phyloP scores from a whole-genome alignment of 2,113 vertebrate genomes.

The Enhydra lutris region DNA sequence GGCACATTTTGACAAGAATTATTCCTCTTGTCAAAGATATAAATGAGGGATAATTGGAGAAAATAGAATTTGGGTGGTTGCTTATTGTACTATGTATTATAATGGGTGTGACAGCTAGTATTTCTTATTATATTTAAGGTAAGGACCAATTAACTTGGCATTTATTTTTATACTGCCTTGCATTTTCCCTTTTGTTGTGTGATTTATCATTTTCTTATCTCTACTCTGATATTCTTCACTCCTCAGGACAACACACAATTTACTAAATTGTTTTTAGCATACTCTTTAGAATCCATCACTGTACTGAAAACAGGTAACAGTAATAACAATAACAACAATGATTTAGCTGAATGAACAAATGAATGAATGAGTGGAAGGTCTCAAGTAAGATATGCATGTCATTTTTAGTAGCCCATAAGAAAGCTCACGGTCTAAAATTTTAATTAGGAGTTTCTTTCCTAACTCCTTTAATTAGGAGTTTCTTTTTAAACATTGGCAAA shows the following conservation, averaged over 20 bases:
- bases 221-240: not conserved
- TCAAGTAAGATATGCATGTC: not conserved
- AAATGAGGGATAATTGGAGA: conserved; percentile 8
- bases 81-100: not conserved
- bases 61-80: not conserved
- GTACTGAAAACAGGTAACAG: not conserved
- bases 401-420: not conserved
- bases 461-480: too few relatives aligned
- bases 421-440: not conserved
- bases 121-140: not conserved
- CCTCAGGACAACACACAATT: not conserved
- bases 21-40: not conserved
- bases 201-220: not conserved
- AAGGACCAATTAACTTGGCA: not conserved
- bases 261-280: not conserved
- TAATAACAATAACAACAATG: not conserved
- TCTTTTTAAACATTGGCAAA: not conserved
- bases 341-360: not conserved
- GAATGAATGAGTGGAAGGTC: not conserved
- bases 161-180: not conserved
- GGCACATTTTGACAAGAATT: not conserved
- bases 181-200: not conserved
- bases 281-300: not conserved
- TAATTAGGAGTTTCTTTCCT: not conserved
- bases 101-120: not conserved